These are phyloP conservation scores for Dryadula phaetusa DNA, from an alignment of 2,888 invertebrate species.

Conservation along the genomic window DNA sequence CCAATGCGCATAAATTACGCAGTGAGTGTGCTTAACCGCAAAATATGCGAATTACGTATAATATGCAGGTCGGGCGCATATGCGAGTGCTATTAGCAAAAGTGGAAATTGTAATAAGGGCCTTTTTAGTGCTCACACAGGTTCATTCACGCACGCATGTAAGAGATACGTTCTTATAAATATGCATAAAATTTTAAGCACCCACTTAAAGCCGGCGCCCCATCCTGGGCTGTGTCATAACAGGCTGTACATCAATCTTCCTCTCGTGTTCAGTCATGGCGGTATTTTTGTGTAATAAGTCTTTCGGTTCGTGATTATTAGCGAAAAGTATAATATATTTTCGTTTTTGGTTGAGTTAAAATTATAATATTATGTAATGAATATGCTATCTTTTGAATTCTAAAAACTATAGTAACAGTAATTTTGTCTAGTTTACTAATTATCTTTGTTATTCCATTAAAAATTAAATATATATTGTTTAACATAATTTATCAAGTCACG, in stretches of 20 bases:
- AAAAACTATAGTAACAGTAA: no score
- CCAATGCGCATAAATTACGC: conserved; percentile 72
- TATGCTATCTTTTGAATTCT: no score
- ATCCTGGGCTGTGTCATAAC: conserved; percentile 19
- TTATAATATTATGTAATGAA: not conserved
- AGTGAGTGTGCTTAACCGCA: conserved; percentile 61
- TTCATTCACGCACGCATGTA: conserved; percentile 50
- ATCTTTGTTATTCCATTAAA: no score
- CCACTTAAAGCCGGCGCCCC: conserved; percentile 25
- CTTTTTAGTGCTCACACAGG: conserved; percentile 51
- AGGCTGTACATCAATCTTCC: conserved; percentile 16
- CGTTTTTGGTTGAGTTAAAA: not conserved
- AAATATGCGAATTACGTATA: conserved; percentile 69
- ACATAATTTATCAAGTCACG: no score
- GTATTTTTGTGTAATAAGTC: not conserved
- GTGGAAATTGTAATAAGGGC: conserved; percentile 65
- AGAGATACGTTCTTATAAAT: conserved; percentile 44
- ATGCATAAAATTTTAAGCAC: conserved; percentile 40
- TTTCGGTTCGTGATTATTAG: not conserved
- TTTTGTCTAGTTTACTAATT: no score
- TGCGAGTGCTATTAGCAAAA: conserved; percentile 64
- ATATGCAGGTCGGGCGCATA: conserved; percentile 60
- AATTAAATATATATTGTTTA: no score
- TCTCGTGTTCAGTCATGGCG: conserved; percentile 6
- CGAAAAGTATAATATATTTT: not conserved